A percentile compares a stretch with the other conserved stretches of the same genome.
phyloP scores from a whole-genome alignment of 1,140 invertebrate genomes.

The Daktulosphaira vitifoliae region DNA sequence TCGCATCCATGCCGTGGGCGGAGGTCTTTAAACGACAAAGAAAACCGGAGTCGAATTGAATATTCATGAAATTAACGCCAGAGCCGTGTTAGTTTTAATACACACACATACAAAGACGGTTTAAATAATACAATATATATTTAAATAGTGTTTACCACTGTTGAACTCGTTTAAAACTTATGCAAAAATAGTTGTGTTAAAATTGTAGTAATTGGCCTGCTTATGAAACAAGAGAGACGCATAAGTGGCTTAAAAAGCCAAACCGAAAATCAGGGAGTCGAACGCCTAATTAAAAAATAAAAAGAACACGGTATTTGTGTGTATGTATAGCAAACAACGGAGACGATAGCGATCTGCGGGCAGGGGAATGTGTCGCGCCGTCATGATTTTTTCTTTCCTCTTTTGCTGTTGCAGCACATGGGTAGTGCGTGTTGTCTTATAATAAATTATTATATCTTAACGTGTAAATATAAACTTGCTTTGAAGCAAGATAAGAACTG shows the following conservation, averaged over 20 bases:
- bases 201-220: no score
- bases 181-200: background rate
- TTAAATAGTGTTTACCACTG: no score
- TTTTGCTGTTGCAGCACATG: conserved; percentile 5
- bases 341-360: conserved; percentile 14
- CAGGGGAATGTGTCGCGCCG: background rate
- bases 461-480: conserved; percentile 28
- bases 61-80: background rate
- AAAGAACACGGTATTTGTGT: background rate
- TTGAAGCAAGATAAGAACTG: background rate
- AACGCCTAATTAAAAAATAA: conserved; percentile 24
- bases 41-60: conserved; percentile 9
- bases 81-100: no score
- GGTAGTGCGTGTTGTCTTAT: conserved; percentile 1
- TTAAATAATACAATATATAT: no score
- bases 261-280: conserved; percentile 14
- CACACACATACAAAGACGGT: no score
- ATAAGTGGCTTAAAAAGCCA: background rate
- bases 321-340: background rate
- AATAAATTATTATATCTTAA: conserved; percentile 19
- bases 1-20: background rate
- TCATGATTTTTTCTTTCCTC: conserved; percentile 17
- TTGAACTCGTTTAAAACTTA: no score
- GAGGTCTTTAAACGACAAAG: conserved; percentile 2
- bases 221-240: no score